phyloP scores from a whole-genome alignment of 2,113 vertebrate genomes.

The Todiramphus saurophagus region DNA sequence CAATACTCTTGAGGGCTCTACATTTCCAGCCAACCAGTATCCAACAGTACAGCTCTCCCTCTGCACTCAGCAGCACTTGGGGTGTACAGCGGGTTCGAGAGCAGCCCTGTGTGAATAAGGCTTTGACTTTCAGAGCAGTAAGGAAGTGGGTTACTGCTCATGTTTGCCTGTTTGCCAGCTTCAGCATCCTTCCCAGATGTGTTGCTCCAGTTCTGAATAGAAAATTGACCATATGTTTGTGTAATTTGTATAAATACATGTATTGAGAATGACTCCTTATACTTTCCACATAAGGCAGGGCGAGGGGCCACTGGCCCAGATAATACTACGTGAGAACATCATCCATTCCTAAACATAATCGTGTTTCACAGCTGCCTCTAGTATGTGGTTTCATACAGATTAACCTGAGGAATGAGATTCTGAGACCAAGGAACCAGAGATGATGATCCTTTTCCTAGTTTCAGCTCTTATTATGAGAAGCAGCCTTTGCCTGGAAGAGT shows the following conservation, averaged over 20 bases:
- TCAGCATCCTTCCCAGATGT: background rate
- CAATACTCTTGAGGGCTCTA: background rate
- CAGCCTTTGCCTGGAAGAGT: background rate
- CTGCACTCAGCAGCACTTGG: background rate
- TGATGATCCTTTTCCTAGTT: background rate
- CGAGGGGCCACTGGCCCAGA: rapidly evolving
- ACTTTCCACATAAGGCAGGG: background rate
- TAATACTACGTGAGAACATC: background rate
- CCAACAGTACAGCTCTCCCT: background rate
- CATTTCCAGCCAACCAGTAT: background rate
- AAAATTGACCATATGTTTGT: background rate
- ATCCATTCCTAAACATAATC: background rate
- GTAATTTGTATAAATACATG: background rate
- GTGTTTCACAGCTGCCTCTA: background rate
- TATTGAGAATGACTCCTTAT: background rate
- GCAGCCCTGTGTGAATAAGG: background rate
- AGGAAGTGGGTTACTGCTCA: background rate
- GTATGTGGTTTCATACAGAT: background rate
- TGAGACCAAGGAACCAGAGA: background rate
- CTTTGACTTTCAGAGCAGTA: background rate
- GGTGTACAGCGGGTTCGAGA: background rate
- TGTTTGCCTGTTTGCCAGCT: slow-evolving; percentile 16
- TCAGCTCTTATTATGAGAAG: background rate
- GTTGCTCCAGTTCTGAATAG: background rate
- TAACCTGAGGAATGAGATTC: background rate